A percentile compares a stretch with the other conserved stretches of the same genome.
Evolutionary conservation across 1,140 invertebrate genomes (phyloP).

Genomic region (Ridgeia piscesae): DNA sequence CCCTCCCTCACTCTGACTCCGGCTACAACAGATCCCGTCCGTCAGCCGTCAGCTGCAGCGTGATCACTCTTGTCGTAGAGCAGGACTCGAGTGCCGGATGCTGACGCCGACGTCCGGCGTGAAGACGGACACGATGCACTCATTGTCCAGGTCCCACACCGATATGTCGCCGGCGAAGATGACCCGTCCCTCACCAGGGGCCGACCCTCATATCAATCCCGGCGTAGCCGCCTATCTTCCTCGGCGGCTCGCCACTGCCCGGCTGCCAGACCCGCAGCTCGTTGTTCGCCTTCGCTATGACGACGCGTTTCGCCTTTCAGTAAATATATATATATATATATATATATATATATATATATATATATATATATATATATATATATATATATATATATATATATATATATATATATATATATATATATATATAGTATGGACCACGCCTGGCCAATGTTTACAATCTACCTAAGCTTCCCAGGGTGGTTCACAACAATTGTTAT

Average conservation of each 20-base stretch:
- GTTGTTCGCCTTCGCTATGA: constrained; percentile 48
- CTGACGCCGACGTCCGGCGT: constrained; percentile 73
- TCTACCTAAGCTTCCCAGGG: too few relatives aligned
- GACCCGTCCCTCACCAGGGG: constrained; percentile 44
- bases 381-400: too few relatives aligned
- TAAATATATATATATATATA: too few relatives aligned
- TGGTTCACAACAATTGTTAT: too few relatives aligned
- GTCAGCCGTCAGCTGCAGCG: constrained; percentile 57
- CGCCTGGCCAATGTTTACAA: too few relatives aligned
- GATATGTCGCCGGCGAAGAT: constrained; percentile 54
- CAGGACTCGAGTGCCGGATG: constrained; percentile 70
- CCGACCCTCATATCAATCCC: constrained; percentile 42
- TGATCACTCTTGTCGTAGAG: constrained; percentile 62
- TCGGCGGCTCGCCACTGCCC: constrained; percentile 32
- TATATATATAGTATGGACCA: too few relatives aligned
- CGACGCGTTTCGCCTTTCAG: constrained; percentile 45
- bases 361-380: too few relatives aligned
- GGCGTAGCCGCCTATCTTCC: constrained; percentile 41
- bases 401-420: too few relatives aligned
- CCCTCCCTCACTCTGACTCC: background rate
- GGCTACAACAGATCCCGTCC: constrained; percentile 7
- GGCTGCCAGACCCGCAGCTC: constrained; percentile 55
- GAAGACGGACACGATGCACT: constrained; percentile 75
- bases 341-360: too few relatives aligned
- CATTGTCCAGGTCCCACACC: constrained; percentile 58